phyloP scores from a whole-genome alignment of 2,113 vertebrate species.

The Oryzias woworae region DNA sequence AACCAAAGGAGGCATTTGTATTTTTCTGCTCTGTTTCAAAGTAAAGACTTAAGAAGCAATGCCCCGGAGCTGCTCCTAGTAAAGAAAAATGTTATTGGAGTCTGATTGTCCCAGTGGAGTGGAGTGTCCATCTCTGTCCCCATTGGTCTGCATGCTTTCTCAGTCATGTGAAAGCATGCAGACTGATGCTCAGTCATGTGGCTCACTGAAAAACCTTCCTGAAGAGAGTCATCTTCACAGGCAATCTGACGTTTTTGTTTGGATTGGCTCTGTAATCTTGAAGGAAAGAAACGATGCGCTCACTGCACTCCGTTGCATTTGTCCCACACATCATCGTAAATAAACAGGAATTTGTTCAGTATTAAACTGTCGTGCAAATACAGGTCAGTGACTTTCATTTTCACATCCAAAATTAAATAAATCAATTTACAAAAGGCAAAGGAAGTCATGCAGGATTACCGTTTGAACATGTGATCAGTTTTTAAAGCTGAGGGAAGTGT shows the following conservation, averaged over 20 bases:
- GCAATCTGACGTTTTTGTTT: slow-evolving; percentile 45
- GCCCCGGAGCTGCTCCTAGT: slow-evolving; percentile 33
- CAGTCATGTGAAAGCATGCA: not conserved
- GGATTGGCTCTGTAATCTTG: slow-evolving; percentile 29
- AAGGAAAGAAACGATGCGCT: slow-evolving; percentile 40
- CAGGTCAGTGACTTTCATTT: slow-evolving; percentile 11
- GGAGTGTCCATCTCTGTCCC: slow-evolving; percentile 18
- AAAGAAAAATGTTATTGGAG: slow-evolving; percentile 45
- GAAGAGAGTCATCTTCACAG: slow-evolving; percentile 28
- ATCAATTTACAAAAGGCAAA: slow-evolving; percentile 15
- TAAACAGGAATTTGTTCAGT: slow-evolving; percentile 22
- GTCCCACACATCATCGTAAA: slow-evolving; percentile 30
- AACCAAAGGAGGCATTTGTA: slow-evolving; percentile 5
- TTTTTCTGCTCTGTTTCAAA: slow-evolving; percentile 34
- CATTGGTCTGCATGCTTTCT: slow-evolving; percentile 1
- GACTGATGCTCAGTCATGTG: not conserved
- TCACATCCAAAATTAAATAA: slow-evolving; percentile 3
- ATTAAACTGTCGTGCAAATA: slow-evolving; percentile 32
- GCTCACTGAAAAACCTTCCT: slow-evolving; percentile 33
- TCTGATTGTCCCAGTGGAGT: slow-evolving; percentile 41
- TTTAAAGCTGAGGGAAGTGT: slow-evolving; percentile 42
- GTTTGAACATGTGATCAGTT: slow-evolving; percentile 30
- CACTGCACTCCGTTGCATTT: slow-evolving; percentile 22
- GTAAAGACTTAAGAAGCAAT: slow-evolving; percentile 19
- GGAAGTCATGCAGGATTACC: slow-evolving; percentile 6